Evolutionary conservation across 64 coral and sea anemone genomes (phyloP), one percentile per base, ranked within the genome.

Genomic region (Stichodactyla helianthus): DNA sequence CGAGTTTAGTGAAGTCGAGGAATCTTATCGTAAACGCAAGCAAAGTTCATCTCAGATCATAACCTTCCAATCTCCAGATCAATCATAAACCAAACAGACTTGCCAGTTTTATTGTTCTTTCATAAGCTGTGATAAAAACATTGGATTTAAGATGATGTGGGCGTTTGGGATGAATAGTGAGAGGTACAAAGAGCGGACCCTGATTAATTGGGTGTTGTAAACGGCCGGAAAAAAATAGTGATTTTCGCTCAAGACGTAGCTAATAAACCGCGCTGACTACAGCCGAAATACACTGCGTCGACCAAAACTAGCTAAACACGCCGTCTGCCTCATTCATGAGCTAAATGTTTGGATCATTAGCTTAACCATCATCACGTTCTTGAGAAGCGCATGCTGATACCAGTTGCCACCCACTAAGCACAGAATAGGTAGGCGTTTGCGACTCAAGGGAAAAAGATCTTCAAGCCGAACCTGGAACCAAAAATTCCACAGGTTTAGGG

Each of bases 61-160:
- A 74, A 74, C 22, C 25, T 74, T 31, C 23, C 6, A 23, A 74
- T 74, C 68, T 74, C 23, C 8, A 74, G 27, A 31, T 74, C 68
- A 74, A 74, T 23, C n/a, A 3, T 23, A 74, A 74, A 6, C 22
- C 25, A 74, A 74, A 74, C 11, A 65, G 22, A 5, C 6, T 6
- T 23, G 17, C 68, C 8, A 71, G 12, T 31, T 74, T 74, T 31
- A 28, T 74, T 28, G 26, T 27, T 28, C 12, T 74, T 74, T 74
- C n/a, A 68, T 68, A 31, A 74, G 22, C 68, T 74, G 68, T 31
- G 68, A 74, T 74, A 74, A 74, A 74, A 74, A n/a, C 68, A 13
- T 10, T 26, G 22, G 8, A 68, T 18, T 68, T 22, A 68, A 68
- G 59, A 68, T 18, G 19, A 22, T 22, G 19, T 68, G n/a, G 55